Conservation (phyloP, 2,797 vertebrate species). For the Odontamblyopus lacepedii region DNA sequence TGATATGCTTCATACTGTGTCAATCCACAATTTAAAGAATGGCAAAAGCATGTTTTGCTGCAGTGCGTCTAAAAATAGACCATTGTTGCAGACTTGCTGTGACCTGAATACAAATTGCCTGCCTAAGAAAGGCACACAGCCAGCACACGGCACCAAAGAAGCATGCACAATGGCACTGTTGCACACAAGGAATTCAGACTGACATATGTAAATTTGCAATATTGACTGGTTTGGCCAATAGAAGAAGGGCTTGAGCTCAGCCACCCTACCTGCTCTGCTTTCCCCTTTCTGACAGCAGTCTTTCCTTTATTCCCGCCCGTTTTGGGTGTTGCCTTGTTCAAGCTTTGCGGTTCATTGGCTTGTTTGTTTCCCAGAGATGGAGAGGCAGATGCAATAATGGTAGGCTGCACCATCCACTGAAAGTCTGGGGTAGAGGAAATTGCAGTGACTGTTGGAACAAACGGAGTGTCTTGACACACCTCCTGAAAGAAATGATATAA, state of each 20-base stretch:
- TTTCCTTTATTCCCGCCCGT: constrained; percentile 80
- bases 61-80: constrained; percentile 84
- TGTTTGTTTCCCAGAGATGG: constrained; percentile 85
- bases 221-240: constrained; percentile 46
- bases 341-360: constrained; percentile 81
- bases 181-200: constrained; percentile 51
- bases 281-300: constrained; percentile 85
- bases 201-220: constrained; percentile 45
- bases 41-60: constrained; percentile 73
- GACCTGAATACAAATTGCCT: constrained; percentile 82
- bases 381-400: constrained; percentile 87
- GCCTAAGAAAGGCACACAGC: constrained; percentile 63
- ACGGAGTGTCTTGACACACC: constrained; percentile 80
- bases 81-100: constrained; percentile 83
- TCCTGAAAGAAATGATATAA: constrained; percentile 75
- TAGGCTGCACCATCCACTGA: constrained; percentile 95
- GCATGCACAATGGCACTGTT: constrained; percentile 57
- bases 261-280: constrained; percentile 87
- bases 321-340: constrained; percentile 79
- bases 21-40: constrained; percentile 55
- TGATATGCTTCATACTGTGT: constrained; percentile 50
- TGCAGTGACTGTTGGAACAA: constrained; percentile 93
- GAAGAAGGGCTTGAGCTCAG: constrained; percentile 41
- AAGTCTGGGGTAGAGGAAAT: constrained; percentile 91
- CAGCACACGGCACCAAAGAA: constrained; percentile 49